Base-by-base conservation (phyloP, 2,113 vertebrate genomes). In the Orthonyx spaldingii region DNA sequence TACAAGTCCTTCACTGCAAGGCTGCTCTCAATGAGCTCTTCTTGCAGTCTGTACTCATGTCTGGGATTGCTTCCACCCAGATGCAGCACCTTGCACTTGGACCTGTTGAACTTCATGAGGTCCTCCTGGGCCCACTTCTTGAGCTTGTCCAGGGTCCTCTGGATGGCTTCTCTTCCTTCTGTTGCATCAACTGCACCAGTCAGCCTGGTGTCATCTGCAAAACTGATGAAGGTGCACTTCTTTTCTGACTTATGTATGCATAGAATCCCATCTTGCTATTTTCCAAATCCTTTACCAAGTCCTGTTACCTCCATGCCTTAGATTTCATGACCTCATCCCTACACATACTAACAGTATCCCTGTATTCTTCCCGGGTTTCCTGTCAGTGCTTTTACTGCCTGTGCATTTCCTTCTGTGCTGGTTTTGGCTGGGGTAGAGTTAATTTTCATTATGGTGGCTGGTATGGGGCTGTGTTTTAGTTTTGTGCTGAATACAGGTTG, bases 251-350 rank as follows among this genome's bases (percentile, higher is more conserved):
- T 41, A 11, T 18, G 16, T 41, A 26, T 30, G 7, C 13, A 12
- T 4, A 32, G 23, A 63, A 41, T 7, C 13, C 23, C 7, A 9
- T 49, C 47, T 63, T 47, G 20, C 9, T 30, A 12, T 22, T 79
- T 47, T 56, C 63, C 42, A 64, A 11, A 41, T 49, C 9, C 13
- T 4, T 49, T 79, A 9, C 6, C n/a, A 71, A 71, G 24, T 17
- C n/a, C 11, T 1, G 3, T 26, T 35, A 41, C 4, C 21, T 49
- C 20, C 0, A 0, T 56, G 30, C 24, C 20, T 49, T 41, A 26
- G 41, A 71, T 56, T 49, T 60, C 42, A n/a, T 30, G 8, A 41
- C 2, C 7, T 5, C 10, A 30, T 47, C 7, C 20, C 13, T n/a
- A 70, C 10, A 15, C 7, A 32, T 17, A 14, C 1, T 7, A 47